Evolutionary conservation across 2,113 vertebrate genomes (phyloP), one percentile per base, ranked within the genome.

Genomic region (Emydocephalus ijimae): DNA sequence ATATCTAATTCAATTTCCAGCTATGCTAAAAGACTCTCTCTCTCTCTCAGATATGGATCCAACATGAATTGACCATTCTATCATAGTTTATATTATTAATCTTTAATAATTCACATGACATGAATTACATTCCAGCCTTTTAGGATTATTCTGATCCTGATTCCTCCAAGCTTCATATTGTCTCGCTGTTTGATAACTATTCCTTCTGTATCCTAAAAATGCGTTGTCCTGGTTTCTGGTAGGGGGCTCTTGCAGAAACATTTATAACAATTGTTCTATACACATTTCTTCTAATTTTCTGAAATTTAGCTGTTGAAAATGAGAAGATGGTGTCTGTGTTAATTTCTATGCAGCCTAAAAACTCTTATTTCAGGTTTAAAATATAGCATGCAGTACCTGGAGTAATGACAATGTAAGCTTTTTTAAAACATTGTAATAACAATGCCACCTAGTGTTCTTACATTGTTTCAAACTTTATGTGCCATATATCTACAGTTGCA

Each of bases 371-470:
- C 86, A 24, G 15, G 54, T 64, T 87, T 89, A n/a, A 56, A 34
- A 11, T 24, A 57, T 0, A 34, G 48, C 24, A 24, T 55, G 4
- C n/a, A 64, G 52, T 0, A 29, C 5, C 59, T 0, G 3, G 69
- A 43, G 11, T 0, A 0, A 0, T 54, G 39, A 48, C 7, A 4
- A 3, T 6, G 9, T 9, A 5, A 69, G 50, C 59, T 96, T 97
- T 98, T 89, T 87, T 54, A 54, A 23, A 81, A 81, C 50, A 15
- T 97, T 97, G 97, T 97, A 95, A 89, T 97, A 98, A 98, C 94
- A 98, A 92, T 98, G 97, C 97, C 98, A 98, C 97, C 98, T 98
- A 98, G 97, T 96, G 98, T 94, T 95, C 64, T 55, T n/a, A 29
- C 0, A 0, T 4, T 1, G 87, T 87, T 89, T 87, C 20, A n/a